Evolutionary conservation across 2,888 invertebrate species (phyloP).

Genomic region (Agrotis clavis): DNA sequence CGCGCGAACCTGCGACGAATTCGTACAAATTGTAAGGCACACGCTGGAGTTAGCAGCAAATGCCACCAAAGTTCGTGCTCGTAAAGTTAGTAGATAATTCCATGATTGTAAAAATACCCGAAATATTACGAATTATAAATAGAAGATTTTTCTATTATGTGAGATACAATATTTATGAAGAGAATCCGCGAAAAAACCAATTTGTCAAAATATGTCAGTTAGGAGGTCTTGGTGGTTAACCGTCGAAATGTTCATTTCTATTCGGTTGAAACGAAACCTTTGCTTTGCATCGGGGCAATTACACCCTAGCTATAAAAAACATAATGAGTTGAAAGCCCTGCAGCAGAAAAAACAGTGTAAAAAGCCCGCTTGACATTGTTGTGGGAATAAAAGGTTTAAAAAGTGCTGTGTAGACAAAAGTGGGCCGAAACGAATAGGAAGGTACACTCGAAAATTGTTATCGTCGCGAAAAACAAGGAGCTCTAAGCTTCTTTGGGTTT

Average conservation of each 20-base stretch:
- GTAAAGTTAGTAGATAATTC: too few species aligned
- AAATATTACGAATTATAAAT: too few species aligned
- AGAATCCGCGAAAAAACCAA: too few species aligned
- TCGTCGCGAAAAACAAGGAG: slow-evolving; percentile 15
- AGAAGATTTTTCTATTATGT: too few species aligned
- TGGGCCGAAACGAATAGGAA: slow-evolving; percentile 28
- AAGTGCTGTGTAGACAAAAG: slow-evolving; percentile 32
- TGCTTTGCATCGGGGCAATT: slow-evolving; percentile 8
- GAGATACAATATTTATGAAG: too few species aligned
- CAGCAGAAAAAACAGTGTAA: slow-evolving; percentile 27
- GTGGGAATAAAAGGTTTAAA: slow-evolving; percentile 46
- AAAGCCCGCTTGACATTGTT: slow-evolving; percentile 48
- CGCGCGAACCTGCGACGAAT: too few species aligned
- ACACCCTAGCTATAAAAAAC: slow-evolving; percentile 35
- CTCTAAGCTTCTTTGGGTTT: slow-evolving; percentile 15
- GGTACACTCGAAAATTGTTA: slow-evolving; percentile 8
- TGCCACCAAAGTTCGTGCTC: too few species aligned
- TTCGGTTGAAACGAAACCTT: not conserved
- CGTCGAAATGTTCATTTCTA: not conserved
- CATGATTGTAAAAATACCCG: too few species aligned
- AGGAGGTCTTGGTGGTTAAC: too few species aligned
- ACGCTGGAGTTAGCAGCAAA: too few species aligned
- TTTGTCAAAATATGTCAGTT: too few species aligned
- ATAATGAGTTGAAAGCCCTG: slow-evolving; percentile 35
- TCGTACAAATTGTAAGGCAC: too few species aligned